Conservation (phyloP, 2,888 invertebrate species). For the Yponomeuta malinellus region DNA sequence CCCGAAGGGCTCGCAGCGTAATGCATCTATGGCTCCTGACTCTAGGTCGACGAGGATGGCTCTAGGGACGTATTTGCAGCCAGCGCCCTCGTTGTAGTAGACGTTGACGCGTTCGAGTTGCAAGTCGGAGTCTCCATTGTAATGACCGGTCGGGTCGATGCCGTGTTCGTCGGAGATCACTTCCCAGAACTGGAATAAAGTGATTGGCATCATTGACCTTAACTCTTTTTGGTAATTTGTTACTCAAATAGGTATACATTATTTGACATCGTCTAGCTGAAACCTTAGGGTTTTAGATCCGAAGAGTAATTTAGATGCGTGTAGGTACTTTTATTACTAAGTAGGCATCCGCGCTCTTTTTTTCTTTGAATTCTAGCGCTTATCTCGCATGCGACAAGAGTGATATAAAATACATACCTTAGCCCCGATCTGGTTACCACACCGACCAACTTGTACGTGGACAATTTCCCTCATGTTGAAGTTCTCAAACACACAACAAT, state of each 20-base stretch:
- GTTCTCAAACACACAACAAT: slow-evolving; percentile 30
- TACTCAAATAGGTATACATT: no score
- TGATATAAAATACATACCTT: slow-evolving; percentile 72
- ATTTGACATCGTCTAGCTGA: no score
- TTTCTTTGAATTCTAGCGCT: no score
- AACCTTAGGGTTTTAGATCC: no score
- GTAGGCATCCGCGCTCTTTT: no score
- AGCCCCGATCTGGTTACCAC: slow-evolving; percentile 82
- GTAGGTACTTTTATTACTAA: no score
- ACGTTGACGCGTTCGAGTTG: slow-evolving; percentile 85
- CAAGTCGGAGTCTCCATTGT: slow-evolving; percentile 80
- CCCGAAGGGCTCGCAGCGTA: slow-evolving; percentile 79
- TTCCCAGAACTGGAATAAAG: slow-evolving; percentile 71
- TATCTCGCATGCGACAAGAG: no score
- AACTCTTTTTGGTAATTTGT: background rate
- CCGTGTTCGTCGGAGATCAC: slow-evolving; percentile 80
- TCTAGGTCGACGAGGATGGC: slow-evolving; percentile 57
- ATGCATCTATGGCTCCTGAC: slow-evolving; percentile 76
- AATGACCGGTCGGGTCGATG: slow-evolving; percentile 72
- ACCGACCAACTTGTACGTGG: slow-evolving; percentile 79
- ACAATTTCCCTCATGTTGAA: slow-evolving; percentile 86
- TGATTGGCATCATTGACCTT: background rate
- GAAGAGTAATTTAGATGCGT: no score
- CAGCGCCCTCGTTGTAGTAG: slow-evolving; percentile 81
- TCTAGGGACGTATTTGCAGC: slow-evolving; percentile 52